A percentile compares a stretch with the other conserved stretches of the same genome.
phyloP scores from a whole-genome alignment of 2,113 vertebrate species.

The Martes martes region DNA sequence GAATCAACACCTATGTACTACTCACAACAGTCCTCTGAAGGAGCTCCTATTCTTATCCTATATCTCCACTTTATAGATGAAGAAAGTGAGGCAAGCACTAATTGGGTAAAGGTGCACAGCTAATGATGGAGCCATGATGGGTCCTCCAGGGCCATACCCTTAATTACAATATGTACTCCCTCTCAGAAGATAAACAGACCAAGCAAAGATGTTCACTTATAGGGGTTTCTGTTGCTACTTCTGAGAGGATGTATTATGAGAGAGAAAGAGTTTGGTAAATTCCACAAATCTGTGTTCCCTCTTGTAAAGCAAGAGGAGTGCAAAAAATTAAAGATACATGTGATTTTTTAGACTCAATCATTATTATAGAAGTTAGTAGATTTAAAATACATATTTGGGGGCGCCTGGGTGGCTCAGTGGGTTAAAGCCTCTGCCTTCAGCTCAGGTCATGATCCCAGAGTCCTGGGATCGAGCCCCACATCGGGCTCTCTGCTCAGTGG shows the following conservation, averaged over 20 bases:
- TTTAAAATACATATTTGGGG: not conserved
- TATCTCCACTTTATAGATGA: not conserved
- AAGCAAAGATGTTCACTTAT: not conserved
- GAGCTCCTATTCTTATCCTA: not conserved
- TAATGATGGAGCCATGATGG: not conserved
- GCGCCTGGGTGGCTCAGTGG: too few relatives aligned
- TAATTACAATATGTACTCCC: not conserved
- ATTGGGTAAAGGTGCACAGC: not conserved
- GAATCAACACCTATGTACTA: accelerated
- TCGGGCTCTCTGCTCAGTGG: too few relatives aligned
- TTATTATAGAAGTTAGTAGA: not conserved
- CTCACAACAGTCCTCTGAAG: not conserved
- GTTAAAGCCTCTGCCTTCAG: too few relatives aligned
- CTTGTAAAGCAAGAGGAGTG: not conserved
- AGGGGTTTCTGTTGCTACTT: not conserved
- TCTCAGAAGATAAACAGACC: not conserved
- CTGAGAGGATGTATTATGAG: not conserved
- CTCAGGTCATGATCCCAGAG: too few relatives aligned
- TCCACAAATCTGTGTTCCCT: not conserved
- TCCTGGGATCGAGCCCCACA: too few relatives aligned
- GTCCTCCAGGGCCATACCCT: not conserved
- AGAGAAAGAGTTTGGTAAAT: not conserved
- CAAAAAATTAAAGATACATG: not conserved
- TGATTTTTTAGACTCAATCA: not conserved
- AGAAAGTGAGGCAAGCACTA: not conserved